These are phyloP conservation scores for Tetragnatha versicolor DNA, from an alignment of 1,140 invertebrate genomes.

Conservation along the genomic window DNA sequence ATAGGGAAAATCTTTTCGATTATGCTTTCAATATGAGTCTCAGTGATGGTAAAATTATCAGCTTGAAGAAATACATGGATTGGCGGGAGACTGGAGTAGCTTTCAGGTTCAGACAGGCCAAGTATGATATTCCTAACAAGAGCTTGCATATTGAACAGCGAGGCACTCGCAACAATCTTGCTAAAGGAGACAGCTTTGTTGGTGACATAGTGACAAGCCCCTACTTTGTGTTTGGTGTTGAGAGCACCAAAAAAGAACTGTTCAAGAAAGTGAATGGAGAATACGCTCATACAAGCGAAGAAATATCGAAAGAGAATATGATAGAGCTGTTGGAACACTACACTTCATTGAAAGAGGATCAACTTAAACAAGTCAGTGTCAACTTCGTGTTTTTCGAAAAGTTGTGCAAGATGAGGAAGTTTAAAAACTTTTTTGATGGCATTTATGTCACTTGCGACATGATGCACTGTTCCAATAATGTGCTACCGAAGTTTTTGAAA, in stretches of 20 bases:
- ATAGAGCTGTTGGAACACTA: conserved; percentile 29
- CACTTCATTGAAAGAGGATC: neutral
- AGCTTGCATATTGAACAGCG: neutral
- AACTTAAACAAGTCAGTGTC: neutral
- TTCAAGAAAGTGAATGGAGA: conserved; percentile 29
- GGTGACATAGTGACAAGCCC: conserved; percentile 44
- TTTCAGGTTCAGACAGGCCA: conserved; percentile 36
- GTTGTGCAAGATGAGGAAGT: conserved; percentile 7
- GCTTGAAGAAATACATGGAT: conserved; percentile 30
- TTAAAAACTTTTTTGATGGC: conserved; percentile 12
- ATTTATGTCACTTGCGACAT: conserved; percentile 36
- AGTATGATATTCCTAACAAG: conserved; percentile 37
- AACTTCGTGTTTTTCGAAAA: conserved; percentile 12
- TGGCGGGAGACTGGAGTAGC: conserved; percentile 42
- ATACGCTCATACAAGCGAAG: conserved; percentile 23
- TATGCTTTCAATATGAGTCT: conserved; percentile 45
- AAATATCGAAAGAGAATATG: conserved; percentile 39
- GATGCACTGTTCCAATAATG: neutral
- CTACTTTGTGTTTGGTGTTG: conserved; percentile 35
- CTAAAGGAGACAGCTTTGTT: neutral
- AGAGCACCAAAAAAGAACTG: conserved; percentile 12
- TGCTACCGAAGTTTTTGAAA: conserved; percentile 17
- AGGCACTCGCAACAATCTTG: neutral
- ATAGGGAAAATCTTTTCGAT: conserved; percentile 31
- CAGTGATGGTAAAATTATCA: conserved; percentile 17